Base-by-base conservation (phyloP, 2,113 vertebrate genomes). In the Microcebus ravelobensis region DNA sequence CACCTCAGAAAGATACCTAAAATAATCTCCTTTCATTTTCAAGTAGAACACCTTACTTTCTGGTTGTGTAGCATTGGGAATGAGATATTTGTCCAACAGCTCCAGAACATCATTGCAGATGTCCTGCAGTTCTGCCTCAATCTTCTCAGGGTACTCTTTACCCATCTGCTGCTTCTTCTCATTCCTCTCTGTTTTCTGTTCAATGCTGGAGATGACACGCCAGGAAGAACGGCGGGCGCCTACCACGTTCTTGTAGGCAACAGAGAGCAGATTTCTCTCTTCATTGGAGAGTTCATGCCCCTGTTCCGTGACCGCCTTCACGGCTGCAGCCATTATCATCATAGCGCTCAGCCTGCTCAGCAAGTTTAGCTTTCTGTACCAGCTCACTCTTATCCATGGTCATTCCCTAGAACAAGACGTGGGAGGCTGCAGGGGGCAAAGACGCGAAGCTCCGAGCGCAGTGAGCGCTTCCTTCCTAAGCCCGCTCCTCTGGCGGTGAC, bases 21-120 rank as follows among this genome's bases (percentile, higher is more conserved):
- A 99, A 98, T 99, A 99, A 98, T 99, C 99, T 76, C 99, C 99
- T 99, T 99, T 99, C 99, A 99, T 99, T 99, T 99, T 99, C 99
- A 99, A 99, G 99, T 99, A 99, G 99, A 99, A 99, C 96, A 99
- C 99, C 99, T 99, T 99, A 98, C 99, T 99, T 98, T 99, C 99
- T 92, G 99, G 98, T 98, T 99, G 99, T 9, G 98, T 99, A 90
- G 99, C 99, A 73, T 99, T 99, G 96, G 98, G 97, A 98, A 99
- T 99, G 98, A 99, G 99, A 97, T 99, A 99, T 96, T 99, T 99
- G 98, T 99, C 99, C 98, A 99, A 99, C 87, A 99, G 99, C 93
- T 98, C 98, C 99, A 99, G 99, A 98, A 99, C 99, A 80, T 99
- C 99, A 13, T 99, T 99, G 99, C 99, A 99, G 99, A 99, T 99